Evolutionary conservation across 2,888 invertebrate genomes (phyloP).

Genomic region (Falcaria lacertinaria): DNA sequence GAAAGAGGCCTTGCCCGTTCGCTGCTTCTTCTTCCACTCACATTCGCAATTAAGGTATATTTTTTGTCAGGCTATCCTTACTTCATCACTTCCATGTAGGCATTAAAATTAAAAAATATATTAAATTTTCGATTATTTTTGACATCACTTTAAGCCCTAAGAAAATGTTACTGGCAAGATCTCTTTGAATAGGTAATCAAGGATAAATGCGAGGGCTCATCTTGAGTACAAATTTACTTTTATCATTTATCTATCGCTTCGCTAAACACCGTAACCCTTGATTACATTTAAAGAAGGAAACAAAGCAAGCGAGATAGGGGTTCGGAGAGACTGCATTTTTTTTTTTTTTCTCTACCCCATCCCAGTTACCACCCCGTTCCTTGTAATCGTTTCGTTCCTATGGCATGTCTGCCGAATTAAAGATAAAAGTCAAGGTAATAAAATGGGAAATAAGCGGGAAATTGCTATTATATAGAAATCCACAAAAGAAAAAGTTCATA

Average conservation of each 20-base stretch:
- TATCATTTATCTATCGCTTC: constrained; percentile 25
- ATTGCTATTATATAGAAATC: constrained; percentile 55
- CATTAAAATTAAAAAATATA: too few species aligned
- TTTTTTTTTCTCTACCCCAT: constrained; percentile 47
- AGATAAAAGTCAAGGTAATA: constrained; percentile 54
- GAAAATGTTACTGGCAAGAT: background rate
- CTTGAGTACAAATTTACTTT: constrained; percentile 14
- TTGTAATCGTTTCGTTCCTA: constrained; percentile 52
- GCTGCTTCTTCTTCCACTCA: too few species aligned
- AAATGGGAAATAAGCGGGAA: constrained; percentile 48
- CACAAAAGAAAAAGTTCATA: constrained; percentile 37
- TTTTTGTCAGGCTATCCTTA: too few species aligned
- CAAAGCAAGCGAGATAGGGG: constrained; percentile 42
- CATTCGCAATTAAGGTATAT: too few species aligned
- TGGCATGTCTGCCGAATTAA: constrained; percentile 52
- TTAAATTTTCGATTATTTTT: too few species aligned
- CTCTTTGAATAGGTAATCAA: background rate
- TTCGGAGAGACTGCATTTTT: constrained; percentile 56
- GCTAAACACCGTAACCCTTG: constrained; percentile 39
- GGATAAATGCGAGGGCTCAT: background rate
- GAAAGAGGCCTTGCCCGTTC: too few species aligned
- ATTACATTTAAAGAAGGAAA: constrained; percentile 54
- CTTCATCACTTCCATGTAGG: too few species aligned
- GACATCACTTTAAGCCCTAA: too few species aligned
- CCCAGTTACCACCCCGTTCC: constrained; percentile 40